Conservation (phyloP, 2,888 invertebrate genomes). For the Portevinia maculata region DNA sequence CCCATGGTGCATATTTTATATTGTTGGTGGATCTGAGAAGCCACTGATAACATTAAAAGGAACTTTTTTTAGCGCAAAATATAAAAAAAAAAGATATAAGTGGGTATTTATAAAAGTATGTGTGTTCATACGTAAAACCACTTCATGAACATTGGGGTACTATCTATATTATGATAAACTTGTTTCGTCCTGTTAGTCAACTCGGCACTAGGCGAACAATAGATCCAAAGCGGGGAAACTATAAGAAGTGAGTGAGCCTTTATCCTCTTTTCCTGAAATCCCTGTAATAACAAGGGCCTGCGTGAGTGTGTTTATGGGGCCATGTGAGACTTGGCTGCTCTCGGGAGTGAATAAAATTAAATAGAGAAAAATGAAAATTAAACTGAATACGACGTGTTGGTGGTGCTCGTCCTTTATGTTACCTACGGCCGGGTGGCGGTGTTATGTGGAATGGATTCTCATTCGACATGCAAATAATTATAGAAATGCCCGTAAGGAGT, state of each 20-base stretch:
- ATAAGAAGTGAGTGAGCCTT: conserved; percentile 47
- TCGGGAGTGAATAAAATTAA: conserved; percentile 62
- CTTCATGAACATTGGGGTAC: conserved; percentile 73
- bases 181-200: conserved; percentile 67
- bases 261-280: conserved; percentile 7
- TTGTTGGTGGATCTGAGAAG: conserved; percentile 42
- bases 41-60: conserved; percentile 69
- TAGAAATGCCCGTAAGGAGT: conserved; percentile 30
- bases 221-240: conserved; percentile 20
- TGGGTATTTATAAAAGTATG: conserved; percentile 13
- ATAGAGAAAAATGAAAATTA: conserved; percentile 67
- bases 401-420: conserved; percentile 34
- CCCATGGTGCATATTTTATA: conserved; percentile 32
- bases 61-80: conserved; percentile 27
- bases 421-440: conserved; percentile 1
- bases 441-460: conserved; percentile 25
- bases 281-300: not conserved
- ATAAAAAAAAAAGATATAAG: conserved; percentile 8
- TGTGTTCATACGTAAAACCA: conserved; percentile 60
- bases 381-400: conserved; percentile 59
- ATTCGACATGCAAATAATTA: conserved; percentile 70
- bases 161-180: conserved; percentile 73
- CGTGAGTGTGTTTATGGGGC: not conserved
- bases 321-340: conserved; percentile 40
- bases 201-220: conserved; percentile 55